phyloP scores from a whole-genome alignment of 37 sponge, comb jelly and placozoan species.

The Beroe ovata region DNA sequence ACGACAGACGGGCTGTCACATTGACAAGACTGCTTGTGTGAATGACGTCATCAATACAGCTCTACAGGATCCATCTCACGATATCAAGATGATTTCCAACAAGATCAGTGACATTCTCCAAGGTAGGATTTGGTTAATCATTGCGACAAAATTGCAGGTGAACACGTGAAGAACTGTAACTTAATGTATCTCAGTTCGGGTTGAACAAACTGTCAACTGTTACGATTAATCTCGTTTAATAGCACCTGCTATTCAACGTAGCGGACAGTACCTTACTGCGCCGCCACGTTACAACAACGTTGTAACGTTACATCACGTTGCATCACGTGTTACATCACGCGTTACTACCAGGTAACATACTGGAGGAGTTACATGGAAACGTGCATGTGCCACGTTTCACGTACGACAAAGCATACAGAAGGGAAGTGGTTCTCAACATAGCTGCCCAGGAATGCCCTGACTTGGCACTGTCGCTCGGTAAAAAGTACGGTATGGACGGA shows the following conservation, averaged over 20 bases:
- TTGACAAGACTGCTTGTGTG: background rate
- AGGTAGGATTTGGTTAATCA: background rate
- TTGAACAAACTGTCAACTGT: background rate
- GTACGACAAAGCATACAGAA: slow-evolving; percentile 46
- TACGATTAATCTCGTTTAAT: background rate
- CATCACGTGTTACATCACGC: too few relatives aligned
- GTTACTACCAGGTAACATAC: slow-evolving; percentile 55
- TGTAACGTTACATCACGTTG: too few relatives aligned
- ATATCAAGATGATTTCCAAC: slow-evolving; percentile 49
- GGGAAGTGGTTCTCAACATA: background rate
- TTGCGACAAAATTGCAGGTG: too few relatives aligned
- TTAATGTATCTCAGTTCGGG: background rate
- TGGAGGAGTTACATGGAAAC: slow-evolving; percentile 17
- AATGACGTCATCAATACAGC: background rate
- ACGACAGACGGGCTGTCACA: background rate
- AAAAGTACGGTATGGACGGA: slow-evolving; percentile 36
- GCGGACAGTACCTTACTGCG: too few relatives aligned
- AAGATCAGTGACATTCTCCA: slow-evolving; percentile 43
- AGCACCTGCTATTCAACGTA: too few relatives aligned
- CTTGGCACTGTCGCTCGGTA: slow-evolving; percentile 7
- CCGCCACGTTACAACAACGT: too few relatives aligned
- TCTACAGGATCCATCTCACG: background rate
- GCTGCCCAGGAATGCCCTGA: slow-evolving; percentile 2
- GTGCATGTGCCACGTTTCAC: slow-evolving; percentile 56
- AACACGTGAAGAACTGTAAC: too few relatives aligned